Conservation (phyloP, 2,113 vertebrate genomes). For the Ardeotis arabs region DNA sequence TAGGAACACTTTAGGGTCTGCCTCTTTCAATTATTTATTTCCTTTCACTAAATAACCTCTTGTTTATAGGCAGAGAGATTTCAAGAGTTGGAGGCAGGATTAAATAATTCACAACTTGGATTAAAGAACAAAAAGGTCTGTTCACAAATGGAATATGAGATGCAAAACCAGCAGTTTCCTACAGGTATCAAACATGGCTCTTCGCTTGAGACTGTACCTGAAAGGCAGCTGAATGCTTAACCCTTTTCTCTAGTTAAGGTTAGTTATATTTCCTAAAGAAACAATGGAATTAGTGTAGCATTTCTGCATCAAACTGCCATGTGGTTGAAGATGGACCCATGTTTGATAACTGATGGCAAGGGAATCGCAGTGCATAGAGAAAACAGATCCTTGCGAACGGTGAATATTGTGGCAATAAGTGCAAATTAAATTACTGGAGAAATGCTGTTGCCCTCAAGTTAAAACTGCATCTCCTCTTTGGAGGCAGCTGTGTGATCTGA, state of each 20-base stretch:
- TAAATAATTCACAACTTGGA: conserved; percentile 52
- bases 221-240: background rate
- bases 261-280: background rate
- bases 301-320: background rate
- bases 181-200: conserved; percentile 3
- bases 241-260: background rate
- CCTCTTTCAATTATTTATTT: conserved; percentile 55
- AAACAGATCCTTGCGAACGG: background rate
- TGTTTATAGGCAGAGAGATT: conserved; percentile 33
- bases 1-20: conserved; percentile 41
- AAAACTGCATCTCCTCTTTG: background rate
- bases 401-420: background rate
- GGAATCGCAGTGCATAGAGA: background rate
- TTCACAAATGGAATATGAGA: conserved; percentile 39
- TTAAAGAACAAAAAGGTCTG: conserved; percentile 51
- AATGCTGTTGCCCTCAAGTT: background rate
- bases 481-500: background rate
- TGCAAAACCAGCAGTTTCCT: conserved; percentile 39
- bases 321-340: background rate
- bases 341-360: background rate
- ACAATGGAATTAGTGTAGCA: background rate
- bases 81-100: conserved; percentile 10
- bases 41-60: conserved; percentile 22
- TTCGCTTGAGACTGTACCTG: background rate
- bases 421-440: background rate